Conservation (phyloP, 2,113 vertebrate species). For the Coreoperca whiteheadi region DNA sequence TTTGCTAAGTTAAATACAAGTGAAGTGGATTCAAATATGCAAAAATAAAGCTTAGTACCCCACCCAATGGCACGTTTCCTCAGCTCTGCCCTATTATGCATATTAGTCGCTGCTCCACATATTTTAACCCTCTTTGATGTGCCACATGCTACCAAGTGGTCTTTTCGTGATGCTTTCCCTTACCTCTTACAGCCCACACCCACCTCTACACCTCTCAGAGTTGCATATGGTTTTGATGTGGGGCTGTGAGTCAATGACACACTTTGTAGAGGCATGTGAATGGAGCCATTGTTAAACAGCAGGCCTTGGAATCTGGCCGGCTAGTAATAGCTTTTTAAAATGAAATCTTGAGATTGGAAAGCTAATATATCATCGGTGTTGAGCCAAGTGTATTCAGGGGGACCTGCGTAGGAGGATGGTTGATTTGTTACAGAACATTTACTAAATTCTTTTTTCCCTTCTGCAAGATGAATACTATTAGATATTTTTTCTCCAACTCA, state of each 20-base stretch:
- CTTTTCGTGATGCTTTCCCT: constrained; percentile 28
- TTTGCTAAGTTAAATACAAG: constrained; percentile 18
- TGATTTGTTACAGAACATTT: constrained; percentile 52
- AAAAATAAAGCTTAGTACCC: constrained; percentile 23
- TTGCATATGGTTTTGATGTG: constrained; percentile 78
- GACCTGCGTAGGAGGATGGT: constrained; percentile 38
- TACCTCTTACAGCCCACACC: constrained; percentile 45
- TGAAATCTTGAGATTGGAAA: constrained; percentile 69
- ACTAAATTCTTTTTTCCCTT: constrained; percentile 23
- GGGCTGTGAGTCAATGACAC: constrained; percentile 65
- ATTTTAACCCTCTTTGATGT: constrained; percentile 40
- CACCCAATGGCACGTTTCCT: constrained; percentile 25
- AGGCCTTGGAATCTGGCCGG: constrained; percentile 56
- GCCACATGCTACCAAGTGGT: constrained; percentile 26
- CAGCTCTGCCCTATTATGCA: constrained; percentile 28
- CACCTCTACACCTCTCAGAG: constrained; percentile 52
- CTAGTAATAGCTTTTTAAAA: constrained; percentile 70
- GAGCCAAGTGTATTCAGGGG: constrained; percentile 53
- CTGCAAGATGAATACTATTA: constrained; percentile 38
- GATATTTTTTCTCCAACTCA: constrained; percentile 13
- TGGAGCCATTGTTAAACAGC: constrained; percentile 73
- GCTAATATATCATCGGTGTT: constrained; percentile 56
- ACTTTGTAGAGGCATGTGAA: constrained; percentile 74
- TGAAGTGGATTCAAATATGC: not conserved
- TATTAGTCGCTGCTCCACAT: constrained; percentile 20